Conservation (phyloP, 2,797 vertebrate genomes). For the Amazona finschi region DNA sequence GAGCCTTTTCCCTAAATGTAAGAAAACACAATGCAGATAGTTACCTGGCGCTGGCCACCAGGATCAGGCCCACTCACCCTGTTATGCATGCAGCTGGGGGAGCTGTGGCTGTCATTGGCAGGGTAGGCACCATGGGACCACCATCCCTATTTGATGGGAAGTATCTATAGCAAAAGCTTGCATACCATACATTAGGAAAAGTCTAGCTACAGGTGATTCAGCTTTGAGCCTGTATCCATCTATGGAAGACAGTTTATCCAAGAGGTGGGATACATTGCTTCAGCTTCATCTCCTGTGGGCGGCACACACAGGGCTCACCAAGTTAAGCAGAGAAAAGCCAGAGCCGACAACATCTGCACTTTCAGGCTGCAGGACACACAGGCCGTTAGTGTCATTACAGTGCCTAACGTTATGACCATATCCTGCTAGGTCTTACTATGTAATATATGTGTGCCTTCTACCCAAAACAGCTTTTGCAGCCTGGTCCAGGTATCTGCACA, state of each 20-base stretch:
- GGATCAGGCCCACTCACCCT: background rate
- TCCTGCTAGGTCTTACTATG: background rate
- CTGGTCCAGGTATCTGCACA: background rate
- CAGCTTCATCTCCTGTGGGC: background rate
- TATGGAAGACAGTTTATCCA: background rate
- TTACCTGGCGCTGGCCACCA: background rate
- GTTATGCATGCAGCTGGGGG: background rate
- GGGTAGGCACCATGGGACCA: background rate
- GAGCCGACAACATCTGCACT: background rate
- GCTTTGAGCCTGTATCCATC: background rate
- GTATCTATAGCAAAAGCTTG: background rate
- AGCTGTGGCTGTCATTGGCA: fast-evolving
- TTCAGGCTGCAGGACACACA: background rate
- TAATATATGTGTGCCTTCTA: background rate
- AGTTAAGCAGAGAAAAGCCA: background rate
- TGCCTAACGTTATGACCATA: background rate
- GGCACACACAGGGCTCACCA: fast-evolving
- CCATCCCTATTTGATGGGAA: background rate
- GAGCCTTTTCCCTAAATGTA: background rate
- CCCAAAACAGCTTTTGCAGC: background rate
- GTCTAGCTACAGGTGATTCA: background rate
- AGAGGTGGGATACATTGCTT: background rate
- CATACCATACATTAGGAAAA: background rate
- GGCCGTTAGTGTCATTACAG: background rate
- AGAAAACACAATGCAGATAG: background rate